Base-by-base conservation (phyloP, 2,797 vertebrate species). In the Phalloptychus januarius region DNA sequence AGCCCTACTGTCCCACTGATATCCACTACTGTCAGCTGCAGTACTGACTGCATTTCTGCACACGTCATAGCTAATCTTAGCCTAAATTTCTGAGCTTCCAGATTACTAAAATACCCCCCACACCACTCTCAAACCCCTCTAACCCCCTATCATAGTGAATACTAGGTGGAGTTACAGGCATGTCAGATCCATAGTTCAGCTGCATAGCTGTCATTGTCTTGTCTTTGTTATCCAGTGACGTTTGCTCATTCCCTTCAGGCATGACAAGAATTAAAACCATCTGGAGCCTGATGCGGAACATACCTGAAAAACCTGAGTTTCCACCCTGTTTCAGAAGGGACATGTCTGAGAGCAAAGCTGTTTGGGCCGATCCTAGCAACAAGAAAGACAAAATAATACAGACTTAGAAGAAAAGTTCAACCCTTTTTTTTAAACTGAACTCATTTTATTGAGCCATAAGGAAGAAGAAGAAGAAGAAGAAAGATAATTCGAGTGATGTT, bases 261-360 rank as follows among this genome's bases (percentile, higher is more conserved):
- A 46, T 65, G 56, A 65, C n/a, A 75, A 36, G 44, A 46, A 75
- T 48, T 54, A 25, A 16, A 54, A 54, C 48, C 10, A 73, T 54
- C 33, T 54, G 71, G 33, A 36, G 46, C 20, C 16, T 52, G 48
- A 15, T 40, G 33, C 25, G 3, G 2, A 65, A 46, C 74, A 8
- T n/a, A 75, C 74, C 58, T 65, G 74, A 75, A 75, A 46, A 20
- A 75, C 74, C 31, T 20, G 74, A 33, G 12, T 42, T 25, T 33
- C 40, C 31, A 13, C 31, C 42, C 11, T n/a, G 36, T 25, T 33
- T 28, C 8, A 28, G 0, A 5, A 18, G 70, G 28, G 31, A 23
- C 45, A 33, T 20, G 33, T 72, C 71, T 52, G 16, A 20, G 25
- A 10, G 16, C 11, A n/a, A 28, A 56, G 7, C 15, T 56, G 63